These are phyloP conservation scores for Dinocampus coccinellae DNA, from an alignment of 2,888 invertebrate genomes.

Conservation along the genomic window DNA sequence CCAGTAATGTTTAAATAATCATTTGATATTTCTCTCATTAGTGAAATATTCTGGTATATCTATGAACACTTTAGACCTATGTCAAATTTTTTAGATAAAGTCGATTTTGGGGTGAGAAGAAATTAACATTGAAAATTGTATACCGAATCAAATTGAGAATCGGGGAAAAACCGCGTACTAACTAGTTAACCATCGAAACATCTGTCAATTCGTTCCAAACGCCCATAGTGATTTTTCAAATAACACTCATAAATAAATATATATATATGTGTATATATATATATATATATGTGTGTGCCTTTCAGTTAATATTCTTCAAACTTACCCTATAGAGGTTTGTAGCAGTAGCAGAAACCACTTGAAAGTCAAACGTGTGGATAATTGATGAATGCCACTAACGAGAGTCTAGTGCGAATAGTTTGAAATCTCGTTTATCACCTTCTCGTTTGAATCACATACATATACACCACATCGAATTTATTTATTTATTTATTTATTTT, in stretches of 20 bases:
- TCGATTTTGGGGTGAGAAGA: not conserved
- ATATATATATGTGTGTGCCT: too few species aligned
- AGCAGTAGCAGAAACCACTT: constrained; percentile 45
- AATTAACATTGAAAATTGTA: not conserved
- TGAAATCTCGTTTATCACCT: constrained; percentile 10
- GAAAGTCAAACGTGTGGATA: constrained; percentile 62
- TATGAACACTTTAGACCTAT: not conserved
- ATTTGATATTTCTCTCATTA: not conserved
- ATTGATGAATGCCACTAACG: constrained; percentile 67
- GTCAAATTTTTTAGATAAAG: not conserved
- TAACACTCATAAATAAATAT: constrained; percentile 5
- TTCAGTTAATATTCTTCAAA: not conserved
- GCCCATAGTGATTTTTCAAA: constrained; percentile 32
- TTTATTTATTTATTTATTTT: not conserved
- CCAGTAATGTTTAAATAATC: not conserved
- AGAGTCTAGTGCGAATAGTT: constrained; percentile 57
- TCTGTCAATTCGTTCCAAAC: constrained; percentile 65
- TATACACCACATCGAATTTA: constrained; percentile 11
- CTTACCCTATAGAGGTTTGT: not conserved
- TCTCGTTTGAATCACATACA: not conserved
- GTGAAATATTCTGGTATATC: not conserved
- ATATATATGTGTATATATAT: too few species aligned
- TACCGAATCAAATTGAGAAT: constrained; percentile 35
- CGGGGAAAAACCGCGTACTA: constrained; percentile 46
- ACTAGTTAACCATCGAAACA: constrained; percentile 61